Evolutionary conservation across 2,888 invertebrate species (phyloP).

Genomic region (Diarsia rubi): DNA sequence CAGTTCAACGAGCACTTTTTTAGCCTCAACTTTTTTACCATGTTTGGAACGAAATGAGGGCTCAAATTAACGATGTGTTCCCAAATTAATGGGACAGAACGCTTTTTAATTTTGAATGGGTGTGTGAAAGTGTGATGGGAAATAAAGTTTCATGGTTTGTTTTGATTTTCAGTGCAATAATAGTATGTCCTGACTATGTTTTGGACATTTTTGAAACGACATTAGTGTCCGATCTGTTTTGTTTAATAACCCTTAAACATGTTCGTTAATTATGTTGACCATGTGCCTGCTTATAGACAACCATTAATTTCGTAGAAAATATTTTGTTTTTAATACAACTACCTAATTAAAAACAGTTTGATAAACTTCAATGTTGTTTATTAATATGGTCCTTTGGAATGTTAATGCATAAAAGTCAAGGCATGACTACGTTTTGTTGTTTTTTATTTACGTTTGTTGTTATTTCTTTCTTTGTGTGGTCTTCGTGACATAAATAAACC

Average conservation of each 20-base stretch:
- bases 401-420: conserved; percentile 4
- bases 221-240: background rate
- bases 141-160: conserved; percentile 7
- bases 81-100: conserved; percentile 37
- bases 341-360: conserved; percentile 38
- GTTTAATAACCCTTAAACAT: background rate
- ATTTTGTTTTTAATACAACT: conserved; percentile 30
- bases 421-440: conserved; percentile 4
- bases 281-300: background rate
- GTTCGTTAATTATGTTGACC: conserved; percentile 5
- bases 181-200: background rate
- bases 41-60: conserved; percentile 30
- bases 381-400: conserved; percentile 31
- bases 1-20: conserved; percentile 36
- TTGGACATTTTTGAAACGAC: background rate
- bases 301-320: conserved; percentile 9
- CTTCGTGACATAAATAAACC: background rate
- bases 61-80: conserved; percentile 56
- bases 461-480: background rate
- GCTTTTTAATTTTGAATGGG: conserved; percentile 28
- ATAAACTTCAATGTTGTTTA: conserved; percentile 37
- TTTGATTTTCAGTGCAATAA: conserved; percentile 24
- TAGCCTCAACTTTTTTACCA: conserved; percentile 37
- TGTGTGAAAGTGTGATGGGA: background rate
- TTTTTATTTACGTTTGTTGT: background rate